Evolutionary conservation across 1,140 invertebrate genomes (phyloP).

Genomic region (Oryctes rhinoceros): DNA sequence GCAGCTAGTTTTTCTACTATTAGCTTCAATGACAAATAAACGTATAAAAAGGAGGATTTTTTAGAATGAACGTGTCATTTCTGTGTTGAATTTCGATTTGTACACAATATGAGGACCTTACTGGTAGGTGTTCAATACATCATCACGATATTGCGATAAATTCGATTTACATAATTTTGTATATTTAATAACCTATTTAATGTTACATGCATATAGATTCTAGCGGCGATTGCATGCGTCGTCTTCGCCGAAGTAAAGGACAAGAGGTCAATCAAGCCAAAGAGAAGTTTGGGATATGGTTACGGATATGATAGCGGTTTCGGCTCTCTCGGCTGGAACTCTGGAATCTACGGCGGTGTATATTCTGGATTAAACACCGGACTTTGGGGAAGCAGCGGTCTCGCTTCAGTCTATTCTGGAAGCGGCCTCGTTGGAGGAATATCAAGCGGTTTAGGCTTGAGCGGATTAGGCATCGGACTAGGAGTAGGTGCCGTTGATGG

Average conservation of each 20-base stretch:
- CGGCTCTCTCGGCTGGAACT: neutral
- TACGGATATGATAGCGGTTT: slow-evolving; percentile 31
- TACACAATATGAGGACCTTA: slow-evolving; percentile 33
- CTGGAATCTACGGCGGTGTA: slow-evolving; percentile 16
- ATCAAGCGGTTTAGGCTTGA: neutral
- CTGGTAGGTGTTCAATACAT: slow-evolving; percentile 7
- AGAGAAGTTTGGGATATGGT: slow-evolving; percentile 34
- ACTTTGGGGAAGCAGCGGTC: neutral
- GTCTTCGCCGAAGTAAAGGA: slow-evolving; percentile 27
- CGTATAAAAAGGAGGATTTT: slow-evolving; percentile 37
- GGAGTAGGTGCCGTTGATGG: neutral
- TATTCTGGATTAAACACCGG: slow-evolving; percentile 18
- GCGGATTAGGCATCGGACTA: neutral
- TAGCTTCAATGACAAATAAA: slow-evolving; percentile 34
- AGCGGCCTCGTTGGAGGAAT: too few relatives aligned
- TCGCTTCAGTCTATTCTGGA: neutral
- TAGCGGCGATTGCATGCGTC: slow-evolving; percentile 17
- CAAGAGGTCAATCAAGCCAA: slow-evolving; percentile 16
- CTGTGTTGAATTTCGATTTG: slow-evolving; percentile 37
- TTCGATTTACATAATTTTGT: neutral
- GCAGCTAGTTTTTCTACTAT: slow-evolving; percentile 6
- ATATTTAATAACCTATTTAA: slow-evolving; percentile 1
- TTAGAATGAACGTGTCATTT: slow-evolving; percentile 37
- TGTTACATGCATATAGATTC: slow-evolving; percentile 14
- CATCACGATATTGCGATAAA: neutral